Conservation (phyloP, 2,113 vertebrate species). For the Microcebus jonahi region DNA sequence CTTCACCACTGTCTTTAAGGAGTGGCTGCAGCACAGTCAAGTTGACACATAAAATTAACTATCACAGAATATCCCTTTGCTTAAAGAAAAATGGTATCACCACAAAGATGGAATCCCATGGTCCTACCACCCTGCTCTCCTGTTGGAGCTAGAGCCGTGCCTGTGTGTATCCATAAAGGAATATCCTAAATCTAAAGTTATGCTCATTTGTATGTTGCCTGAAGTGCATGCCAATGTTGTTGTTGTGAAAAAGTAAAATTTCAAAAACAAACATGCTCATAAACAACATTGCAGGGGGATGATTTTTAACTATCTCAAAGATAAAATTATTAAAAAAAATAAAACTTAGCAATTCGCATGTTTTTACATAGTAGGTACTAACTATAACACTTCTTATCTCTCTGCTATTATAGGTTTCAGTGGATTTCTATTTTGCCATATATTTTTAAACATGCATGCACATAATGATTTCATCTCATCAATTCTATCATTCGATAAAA, state of each 20-base stretch:
- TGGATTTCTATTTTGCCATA: neutral
- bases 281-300: neutral
- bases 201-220: neutral
- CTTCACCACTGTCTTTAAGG: neutral
- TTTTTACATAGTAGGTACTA: neutral
- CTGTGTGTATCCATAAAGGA: neutral
- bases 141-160: neutral
- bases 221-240: neutral
- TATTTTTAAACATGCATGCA: neutral
- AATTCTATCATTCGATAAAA: neutral
- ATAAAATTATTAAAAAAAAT: neutral
- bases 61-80: neutral
- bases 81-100: neutral
- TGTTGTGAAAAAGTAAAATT: neutral
- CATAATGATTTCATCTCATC: neutral
- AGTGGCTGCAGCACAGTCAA: neutral
- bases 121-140: neutral
- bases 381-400: neutral
- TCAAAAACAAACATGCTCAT: neutral
- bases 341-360: neutral
- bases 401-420: neutral
- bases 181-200: neutral
- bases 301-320: neutral
- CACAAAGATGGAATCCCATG: neutral
- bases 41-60: neutral